phyloP scores from a whole-genome alignment of 2,113 vertebrate species.

The Lycaon pictus region DNA sequence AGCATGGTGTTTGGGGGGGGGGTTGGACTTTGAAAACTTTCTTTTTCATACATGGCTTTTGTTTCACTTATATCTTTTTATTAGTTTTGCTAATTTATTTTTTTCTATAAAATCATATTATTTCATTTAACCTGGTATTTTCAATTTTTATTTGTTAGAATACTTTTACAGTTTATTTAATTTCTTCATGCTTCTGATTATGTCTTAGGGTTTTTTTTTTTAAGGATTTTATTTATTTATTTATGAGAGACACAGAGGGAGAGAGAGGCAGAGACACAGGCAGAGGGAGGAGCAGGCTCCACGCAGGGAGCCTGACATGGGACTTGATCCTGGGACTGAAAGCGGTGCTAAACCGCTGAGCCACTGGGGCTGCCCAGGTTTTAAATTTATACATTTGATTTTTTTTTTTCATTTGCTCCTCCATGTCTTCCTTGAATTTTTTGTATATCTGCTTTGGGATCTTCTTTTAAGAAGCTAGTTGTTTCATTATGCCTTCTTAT shows the following conservation, averaged over 20 bases:
- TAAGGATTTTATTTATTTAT: too few relatives aligned
- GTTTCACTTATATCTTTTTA: background rate
- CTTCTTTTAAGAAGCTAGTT: background rate
- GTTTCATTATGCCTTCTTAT: background rate
- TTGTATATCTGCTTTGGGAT: background rate
- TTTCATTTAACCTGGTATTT: background rate
- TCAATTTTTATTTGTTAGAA: background rate
- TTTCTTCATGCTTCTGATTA: background rate
- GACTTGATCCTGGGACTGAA: too few relatives aligned
- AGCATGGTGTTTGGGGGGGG: background rate
- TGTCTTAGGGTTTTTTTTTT: background rate
- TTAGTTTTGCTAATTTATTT: background rate
- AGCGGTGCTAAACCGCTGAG: too few relatives aligned
- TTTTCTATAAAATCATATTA: background rate
- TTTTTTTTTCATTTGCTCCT: background rate
- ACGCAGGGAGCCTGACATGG: too few relatives aligned
- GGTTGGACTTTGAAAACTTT: background rate
- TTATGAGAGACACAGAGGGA: too few relatives aligned
- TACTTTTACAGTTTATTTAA: background rate
- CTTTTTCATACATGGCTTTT: background rate
- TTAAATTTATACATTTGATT: background rate
- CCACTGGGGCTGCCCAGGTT: background rate
- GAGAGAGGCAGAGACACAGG: too few relatives aligned
- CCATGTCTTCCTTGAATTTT: background rate
- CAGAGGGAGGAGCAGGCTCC: too few relatives aligned